A percentile compares a stretch with the other conserved stretches of the same genome.
Conservation (phyloP, 1,140 invertebrate genomes). For the Parapsyche elsis region DNA sequence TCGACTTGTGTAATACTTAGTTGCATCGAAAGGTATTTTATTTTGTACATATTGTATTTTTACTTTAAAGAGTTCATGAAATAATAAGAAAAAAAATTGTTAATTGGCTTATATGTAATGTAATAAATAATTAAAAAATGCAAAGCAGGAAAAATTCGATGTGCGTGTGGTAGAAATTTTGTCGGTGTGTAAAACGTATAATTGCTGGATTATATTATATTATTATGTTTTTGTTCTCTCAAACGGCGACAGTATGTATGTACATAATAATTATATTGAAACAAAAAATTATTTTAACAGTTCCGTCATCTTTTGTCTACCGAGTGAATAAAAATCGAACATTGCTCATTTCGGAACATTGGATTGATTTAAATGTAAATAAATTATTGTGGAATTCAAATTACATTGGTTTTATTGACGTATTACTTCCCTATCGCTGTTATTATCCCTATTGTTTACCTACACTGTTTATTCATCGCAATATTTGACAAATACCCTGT, state of each 20-base stretch:
- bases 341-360: constrained; percentile 9
- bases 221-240: no score
- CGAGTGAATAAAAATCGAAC: not conserved
- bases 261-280: no score
- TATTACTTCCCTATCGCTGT: not conserved
- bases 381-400: constrained; percentile 13
- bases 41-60: not conserved
- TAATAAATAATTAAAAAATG: not conserved
- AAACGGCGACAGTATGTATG: no score
- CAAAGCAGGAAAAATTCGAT: not conserved
- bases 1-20: no score
- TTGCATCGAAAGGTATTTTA: no score
- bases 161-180: constrained; percentile 10
- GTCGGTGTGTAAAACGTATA: not conserved
- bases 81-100: not conserved
- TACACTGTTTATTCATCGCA: no score
- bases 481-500: no score
- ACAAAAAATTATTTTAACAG: constrained; percentile 4
- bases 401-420: not conserved
- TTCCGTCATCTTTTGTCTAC: constrained; percentile 13
- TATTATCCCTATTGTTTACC: not conserved
- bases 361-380: constrained; percentile 30
- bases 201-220: no score
- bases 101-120: not conserved
- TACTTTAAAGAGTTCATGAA: constrained; percentile 6